Evolutionary conservation across 2,888 invertebrate species (phyloP), one percentile per base, ranked within the genome.

Genomic region (Sinotaia quadrata): DNA sequence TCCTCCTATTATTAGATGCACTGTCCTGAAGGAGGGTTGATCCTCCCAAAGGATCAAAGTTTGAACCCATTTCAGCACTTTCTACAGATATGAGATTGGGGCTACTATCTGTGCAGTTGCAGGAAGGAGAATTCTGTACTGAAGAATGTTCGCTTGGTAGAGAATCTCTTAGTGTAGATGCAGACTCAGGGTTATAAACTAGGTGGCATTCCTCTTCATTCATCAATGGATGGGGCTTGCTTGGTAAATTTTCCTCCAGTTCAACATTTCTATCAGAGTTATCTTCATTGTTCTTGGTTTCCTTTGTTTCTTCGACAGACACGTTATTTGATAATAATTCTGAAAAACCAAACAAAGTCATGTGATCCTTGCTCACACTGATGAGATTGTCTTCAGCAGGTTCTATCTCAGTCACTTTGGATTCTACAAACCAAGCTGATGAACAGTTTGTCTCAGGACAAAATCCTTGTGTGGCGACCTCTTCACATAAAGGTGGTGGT

Each of bases 1-100:
- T 82, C 52, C 81, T 69, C 33, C 68, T 69, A 51, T 56, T 41
- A 37, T 21, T 47, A 18, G 12, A 18, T 47, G 61, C 10, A 36
- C 57, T 41, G 31, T 24, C 21, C 31, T 57, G 61, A 15, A 27
- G 24, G 3, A 68, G 34, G 21, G 61, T 68, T 27, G 68, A 61
- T 8, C 52, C 59, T 12, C 52, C 59, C 10, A 59, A 34, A 15
- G 67, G 67, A 31, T 67, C 67, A 67, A 59, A 67, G 5, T 24
- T 34, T 15, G n/a, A 18, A 34, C 57, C 2, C 58, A 44, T 8
- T 31, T 10, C 47, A 31, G 52, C 31, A 15, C 24, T 10, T 27
- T 41, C 41, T 37, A 4, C 15, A 31, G 60, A 44, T 44, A 49
- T 18, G 34, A 61, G 5, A 5, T 21, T 15, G 4, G 24, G 21